phyloP scores from a whole-genome alignment of 1,140 invertebrate genomes.

The Mercenaria mercenaria region DNA sequence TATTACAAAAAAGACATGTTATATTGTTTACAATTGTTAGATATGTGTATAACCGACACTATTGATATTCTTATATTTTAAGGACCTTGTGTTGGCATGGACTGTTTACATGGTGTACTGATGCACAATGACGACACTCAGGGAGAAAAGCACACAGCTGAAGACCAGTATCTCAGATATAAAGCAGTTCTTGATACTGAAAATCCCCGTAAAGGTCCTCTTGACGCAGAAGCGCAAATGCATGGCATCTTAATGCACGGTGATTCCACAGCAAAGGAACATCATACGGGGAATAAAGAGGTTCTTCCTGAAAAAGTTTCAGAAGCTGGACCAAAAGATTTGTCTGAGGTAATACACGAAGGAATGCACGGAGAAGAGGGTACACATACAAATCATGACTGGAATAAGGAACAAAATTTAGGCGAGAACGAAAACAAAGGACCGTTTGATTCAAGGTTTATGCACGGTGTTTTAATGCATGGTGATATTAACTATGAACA shows the following conservation, averaged over 20 bases:
- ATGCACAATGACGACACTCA: slow-evolving; percentile 75
- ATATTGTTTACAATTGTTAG: too few relatives aligned
- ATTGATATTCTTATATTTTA: background rate
- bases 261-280: slow-evolving; percentile 46
- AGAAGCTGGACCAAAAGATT: slow-evolving; percentile 66
- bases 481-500: slow-evolving; percentile 64
- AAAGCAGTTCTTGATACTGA: slow-evolving; percentile 63
- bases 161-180: slow-evolving; percentile 71
- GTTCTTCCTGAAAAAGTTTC: slow-evolving; percentile 23
- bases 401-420: slow-evolving; percentile 24
- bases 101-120: slow-evolving; percentile 75
- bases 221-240: slow-evolving; percentile 71
- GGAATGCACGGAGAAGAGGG: slow-evolving; percentile 77
- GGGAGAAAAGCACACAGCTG: slow-evolving; percentile 70
- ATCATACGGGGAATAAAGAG: slow-evolving; percentile 59
- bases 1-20: too few relatives aligned
- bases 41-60: too few relatives aligned
- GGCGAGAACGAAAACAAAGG: slow-evolving; percentile 5
- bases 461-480: slow-evolving; percentile 79
- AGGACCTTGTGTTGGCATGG: slow-evolving; percentile 64
- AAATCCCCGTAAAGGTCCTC: slow-evolving; percentile 59
- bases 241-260: slow-evolving; percentile 79
- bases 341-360: slow-evolving; percentile 71
- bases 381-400: slow-evolving; percentile 61
- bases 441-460: slow-evolving; percentile 56